Base-by-base conservation (phyloP, 2,113 vertebrate species). In the Burhinus oedicnemus region DNA sequence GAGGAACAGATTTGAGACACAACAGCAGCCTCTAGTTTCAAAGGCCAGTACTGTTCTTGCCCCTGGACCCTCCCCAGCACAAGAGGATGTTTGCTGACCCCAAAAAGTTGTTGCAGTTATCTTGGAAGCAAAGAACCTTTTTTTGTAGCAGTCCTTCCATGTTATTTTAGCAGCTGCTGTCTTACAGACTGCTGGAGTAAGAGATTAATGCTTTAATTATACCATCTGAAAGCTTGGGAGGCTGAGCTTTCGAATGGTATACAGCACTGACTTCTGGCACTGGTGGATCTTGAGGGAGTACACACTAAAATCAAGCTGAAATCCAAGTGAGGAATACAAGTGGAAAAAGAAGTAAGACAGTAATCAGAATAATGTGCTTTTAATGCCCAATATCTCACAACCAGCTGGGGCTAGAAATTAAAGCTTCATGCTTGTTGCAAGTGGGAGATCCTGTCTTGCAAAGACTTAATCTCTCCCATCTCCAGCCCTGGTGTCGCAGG, bases 161-260 rank as follows among this genome's bases (percentile, higher is more conserved):
- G 83, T 84, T 95, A 26, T 95, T 96, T 97, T 45, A 97, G 84
- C 96, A 96, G 88, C 96, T 96, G 92, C 91, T 96, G 91, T 93
- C 94, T 97, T 70, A 32, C 89, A 96, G 88, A 17, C 91, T 96
- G 91, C 96, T 45, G 89, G 94, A 93, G 96, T n/a, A 96, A 87
- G 96, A 97, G 96, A 97, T 97, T 97, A 97, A 97, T 97, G 97
- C 95, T 97, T 97, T 97, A 97, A 97, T 97, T 97, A 97, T 91
- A 82, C 94, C 85, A 65, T 94, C 74, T 93, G 96, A 97, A 77
- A 94, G 95, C 95, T 49, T 40, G 93, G 76, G 94, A 96, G 96
- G 80, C 96, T 94, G 93, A 96, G 94, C 91, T 60, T 60, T 42
- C 12, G 7, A 6, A 77, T 95, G 93, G 49, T 96, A 92, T 95